These are phyloP conservation scores for Arenaria interpres DNA, from an alignment of 2,113 vertebrate species.

Conservation along the genomic window DNA sequence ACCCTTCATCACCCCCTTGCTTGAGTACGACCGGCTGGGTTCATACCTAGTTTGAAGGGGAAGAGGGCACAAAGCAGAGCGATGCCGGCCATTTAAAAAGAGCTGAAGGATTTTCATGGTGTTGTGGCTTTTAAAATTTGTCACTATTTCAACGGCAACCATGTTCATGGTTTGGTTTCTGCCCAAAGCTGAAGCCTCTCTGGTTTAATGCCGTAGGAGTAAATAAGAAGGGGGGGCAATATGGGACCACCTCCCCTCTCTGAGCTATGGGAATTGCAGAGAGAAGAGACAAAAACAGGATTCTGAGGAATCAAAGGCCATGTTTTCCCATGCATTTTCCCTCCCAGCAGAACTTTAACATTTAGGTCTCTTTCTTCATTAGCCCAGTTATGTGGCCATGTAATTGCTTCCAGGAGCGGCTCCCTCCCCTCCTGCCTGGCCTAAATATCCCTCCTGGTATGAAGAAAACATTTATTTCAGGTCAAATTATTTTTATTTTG, in stretches of 20 bases:
- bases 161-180: not conserved
- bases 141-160: not conserved
- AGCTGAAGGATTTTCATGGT: not conserved
- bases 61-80: not conserved
- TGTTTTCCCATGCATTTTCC: slow-evolving; percentile 3
- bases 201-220: not conserved
- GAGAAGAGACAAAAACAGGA: not conserved
- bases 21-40: accelerated
- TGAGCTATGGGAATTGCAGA: not conserved
- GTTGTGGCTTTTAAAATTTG: not conserved
- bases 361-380: slow-evolving; percentile 43
- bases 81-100: not conserved
- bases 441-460: slow-evolving; percentile 13
- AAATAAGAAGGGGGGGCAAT: not conserved
- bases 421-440: slow-evolving; percentile 31
- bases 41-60: not conserved
- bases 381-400: slow-evolving; percentile 28
- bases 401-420: slow-evolving; percentile 48
- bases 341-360: slow-evolving; percentile 1
- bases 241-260: not conserved
- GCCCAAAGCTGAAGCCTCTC: not conserved
- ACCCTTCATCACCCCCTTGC: not conserved
- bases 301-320: not conserved
- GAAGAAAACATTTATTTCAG: slow-evolving; percentile 46
- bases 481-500: slow-evolving; percentile 44